Conservation (phyloP, 2,113 vertebrate genomes). For the Centropus bengalensis region DNA sequence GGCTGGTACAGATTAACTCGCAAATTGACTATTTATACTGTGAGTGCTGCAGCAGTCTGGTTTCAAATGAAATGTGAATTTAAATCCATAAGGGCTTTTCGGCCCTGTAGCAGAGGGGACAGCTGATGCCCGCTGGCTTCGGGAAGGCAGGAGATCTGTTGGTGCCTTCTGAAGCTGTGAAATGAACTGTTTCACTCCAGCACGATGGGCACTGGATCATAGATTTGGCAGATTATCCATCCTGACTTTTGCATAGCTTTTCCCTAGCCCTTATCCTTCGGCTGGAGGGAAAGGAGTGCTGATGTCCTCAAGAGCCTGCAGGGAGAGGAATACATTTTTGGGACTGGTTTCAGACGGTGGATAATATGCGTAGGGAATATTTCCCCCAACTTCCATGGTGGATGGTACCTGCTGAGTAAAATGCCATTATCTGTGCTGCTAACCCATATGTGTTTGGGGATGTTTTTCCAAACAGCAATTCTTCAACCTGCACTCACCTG, state of each 20-base stretch:
- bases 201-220: rapidly evolving
- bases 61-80: neutral
- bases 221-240: neutral
- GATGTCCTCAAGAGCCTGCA: neutral
- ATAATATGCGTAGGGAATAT: neutral
- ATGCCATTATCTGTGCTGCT: neutral
- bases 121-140: neutral
- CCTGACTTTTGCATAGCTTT: neutral
- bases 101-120: neutral
- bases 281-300: neutral
- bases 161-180: neutral
- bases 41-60: neutral
- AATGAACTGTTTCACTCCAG: neutral
- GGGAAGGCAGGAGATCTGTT: neutral
- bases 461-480: neutral
- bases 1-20: neutral
- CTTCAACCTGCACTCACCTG: neutral
- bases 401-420: neutral
- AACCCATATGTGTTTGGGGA: neutral
- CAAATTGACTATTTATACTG: neutral
- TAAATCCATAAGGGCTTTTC: neutral
- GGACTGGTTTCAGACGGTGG: neutral
- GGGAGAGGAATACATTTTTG: neutral
- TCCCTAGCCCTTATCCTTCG: neutral
- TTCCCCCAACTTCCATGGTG: neutral